A percentile compares a stretch with the other conserved stretches of the same genome.
phyloP scores from a whole-genome alignment of 2,888 invertebrate species.

The Cataglyphis albicans region DNA sequence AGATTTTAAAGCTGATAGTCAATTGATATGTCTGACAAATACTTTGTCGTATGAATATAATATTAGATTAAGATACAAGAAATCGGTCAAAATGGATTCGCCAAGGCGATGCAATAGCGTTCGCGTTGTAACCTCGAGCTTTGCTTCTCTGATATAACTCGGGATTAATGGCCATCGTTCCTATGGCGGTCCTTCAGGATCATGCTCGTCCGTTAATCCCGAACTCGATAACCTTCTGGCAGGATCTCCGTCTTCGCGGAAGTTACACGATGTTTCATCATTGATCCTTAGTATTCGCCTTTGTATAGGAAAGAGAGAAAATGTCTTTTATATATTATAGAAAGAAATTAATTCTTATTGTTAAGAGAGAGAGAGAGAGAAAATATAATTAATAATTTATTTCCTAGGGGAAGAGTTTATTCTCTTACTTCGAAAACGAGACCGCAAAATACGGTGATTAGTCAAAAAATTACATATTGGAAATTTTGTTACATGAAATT shows the following conservation, averaged over 20 bases:
- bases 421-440: not conserved
- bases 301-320: not conserved
- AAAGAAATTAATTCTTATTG: not conserved
- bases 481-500: not conserved
- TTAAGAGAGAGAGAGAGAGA: slow-evolving; percentile 16
- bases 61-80: slow-evolving; percentile 19
- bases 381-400: not conserved
- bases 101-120: slow-evolving; percentile 70
- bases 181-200: slow-evolving; percentile 74
- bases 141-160: slow-evolving; percentile 81
- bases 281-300: slow-evolving; percentile 36
- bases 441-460: not conserved
- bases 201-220: slow-evolving; percentile 53
- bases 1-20: not conserved
- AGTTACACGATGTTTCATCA: slow-evolving; percentile 43
- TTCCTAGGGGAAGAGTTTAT: not conserved
- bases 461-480: not conserved
- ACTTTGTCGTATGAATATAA: not conserved
- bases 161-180: slow-evolving; percentile 80
- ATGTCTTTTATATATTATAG: not conserved
- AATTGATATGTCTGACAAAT: not conserved
- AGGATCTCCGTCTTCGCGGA: slow-evolving; percentile 44
- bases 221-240: slow-evolving; percentile 48
- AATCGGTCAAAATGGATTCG: slow-evolving; percentile 67
- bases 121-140: slow-evolving; percentile 79